A percentile compares a stretch with the other conserved stretches of the same genome.
These are phyloP conservation scores for Ceratoteleas bidentatus DNA, from an alignment of 1,140 invertebrate species.

Conservation along the genomic window DNA sequence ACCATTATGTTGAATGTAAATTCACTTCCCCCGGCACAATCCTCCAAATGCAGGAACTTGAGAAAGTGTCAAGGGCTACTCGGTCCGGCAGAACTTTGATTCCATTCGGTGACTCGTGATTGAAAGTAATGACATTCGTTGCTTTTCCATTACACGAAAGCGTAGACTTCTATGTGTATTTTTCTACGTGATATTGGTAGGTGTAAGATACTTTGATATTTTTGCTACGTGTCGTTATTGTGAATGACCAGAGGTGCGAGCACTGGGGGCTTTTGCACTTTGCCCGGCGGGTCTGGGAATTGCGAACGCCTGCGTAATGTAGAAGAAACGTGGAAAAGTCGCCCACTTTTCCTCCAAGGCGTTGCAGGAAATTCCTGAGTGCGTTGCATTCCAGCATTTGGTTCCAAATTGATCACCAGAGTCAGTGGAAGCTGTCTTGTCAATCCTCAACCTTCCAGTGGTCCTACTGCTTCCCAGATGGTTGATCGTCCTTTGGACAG, in stretches of 20 bases:
- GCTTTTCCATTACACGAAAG: constrained; percentile 3
- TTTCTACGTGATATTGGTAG: constrained; percentile 49
- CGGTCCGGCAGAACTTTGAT: too few relatives aligned
- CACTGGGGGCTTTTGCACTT: too few relatives aligned
- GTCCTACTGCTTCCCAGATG: too few relatives aligned
- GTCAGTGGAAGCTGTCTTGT: too few relatives aligned
- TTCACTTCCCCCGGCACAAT: too few relatives aligned
- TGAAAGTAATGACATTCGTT: constrained; percentile 19
- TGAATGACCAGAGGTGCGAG: too few relatives aligned
- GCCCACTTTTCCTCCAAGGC: not conserved
- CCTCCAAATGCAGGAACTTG: too few relatives aligned
- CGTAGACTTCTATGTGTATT: constrained; percentile 32
- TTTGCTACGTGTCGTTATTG: constrained; percentile 66
- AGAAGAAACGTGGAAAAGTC: not conserved
- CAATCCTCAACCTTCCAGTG: too few relatives aligned
- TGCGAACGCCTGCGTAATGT: constrained; percentile 54
- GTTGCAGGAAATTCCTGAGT: too few relatives aligned
- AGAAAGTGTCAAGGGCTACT: too few relatives aligned
- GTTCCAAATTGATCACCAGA: not conserved
- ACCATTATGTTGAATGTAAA: too few relatives aligned
- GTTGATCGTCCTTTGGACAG: too few relatives aligned
- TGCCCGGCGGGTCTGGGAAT: constrained; percentile 64
- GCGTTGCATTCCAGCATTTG: not conserved
- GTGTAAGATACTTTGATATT: constrained; percentile 62
- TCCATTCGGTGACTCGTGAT: constrained; percentile 1